phyloP scores from a whole-genome alignment of 2,113 vertebrate genomes.

The Mus spicilegus region DNA sequence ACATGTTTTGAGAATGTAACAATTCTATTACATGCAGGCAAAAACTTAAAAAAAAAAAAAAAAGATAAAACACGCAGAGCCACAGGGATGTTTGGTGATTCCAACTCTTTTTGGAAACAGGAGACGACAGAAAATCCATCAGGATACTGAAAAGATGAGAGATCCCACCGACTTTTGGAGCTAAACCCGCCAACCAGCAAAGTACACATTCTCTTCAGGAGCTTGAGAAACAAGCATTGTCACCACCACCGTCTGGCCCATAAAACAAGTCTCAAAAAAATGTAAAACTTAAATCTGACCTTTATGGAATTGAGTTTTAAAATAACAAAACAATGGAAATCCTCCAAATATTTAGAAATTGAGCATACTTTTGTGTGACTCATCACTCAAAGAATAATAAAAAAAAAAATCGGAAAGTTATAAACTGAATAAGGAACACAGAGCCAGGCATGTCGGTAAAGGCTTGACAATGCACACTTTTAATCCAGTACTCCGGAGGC shows the following conservation, averaged over 20 bases:
- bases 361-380: background rate
- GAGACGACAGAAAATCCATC: background rate
- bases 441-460: background rate
- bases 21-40: background rate
- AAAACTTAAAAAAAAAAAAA: background rate
- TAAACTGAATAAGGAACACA: background rate
- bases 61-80: background rate
- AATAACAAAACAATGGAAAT: conserved; percentile 16
- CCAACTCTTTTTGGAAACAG: background rate
- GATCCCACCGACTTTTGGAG: background rate
- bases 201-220: background rate
- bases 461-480: background rate
- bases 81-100: background rate
- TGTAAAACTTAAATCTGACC: background rate
- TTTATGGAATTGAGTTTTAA: conserved; percentile 1
- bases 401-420: background rate
- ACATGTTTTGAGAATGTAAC: background rate
- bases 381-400: conserved; percentile 4
- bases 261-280: background rate
- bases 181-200: background rate
- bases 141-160: background rate
- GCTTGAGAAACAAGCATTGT: background rate
- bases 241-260: background rate
- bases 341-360: background rate
- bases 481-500: background rate